These are phyloP conservation scores for Syncerus caffer DNA, from an alignment of 2,797 vertebrate species.

Conservation along the genomic window DNA sequence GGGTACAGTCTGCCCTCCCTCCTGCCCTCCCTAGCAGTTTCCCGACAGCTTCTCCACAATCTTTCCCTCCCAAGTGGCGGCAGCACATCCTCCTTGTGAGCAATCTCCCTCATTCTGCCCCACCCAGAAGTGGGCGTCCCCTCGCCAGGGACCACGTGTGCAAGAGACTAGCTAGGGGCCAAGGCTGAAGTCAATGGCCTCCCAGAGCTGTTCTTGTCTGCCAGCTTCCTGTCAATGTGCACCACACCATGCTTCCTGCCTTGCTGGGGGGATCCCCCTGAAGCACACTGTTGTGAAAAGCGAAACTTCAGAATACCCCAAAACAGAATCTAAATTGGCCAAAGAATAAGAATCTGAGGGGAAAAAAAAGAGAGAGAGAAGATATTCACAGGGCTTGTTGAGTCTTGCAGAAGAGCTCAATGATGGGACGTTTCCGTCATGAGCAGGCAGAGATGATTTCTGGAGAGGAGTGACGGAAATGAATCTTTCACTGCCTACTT, in stretches of 20 bases:
- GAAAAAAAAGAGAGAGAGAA: neutral
- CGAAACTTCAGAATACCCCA: neutral
- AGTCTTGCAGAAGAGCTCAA: neutral
- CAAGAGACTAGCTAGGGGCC: neutral
- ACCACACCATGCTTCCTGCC: constrained; percentile 33
- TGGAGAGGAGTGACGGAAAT: neutral
- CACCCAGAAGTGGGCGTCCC: neutral
- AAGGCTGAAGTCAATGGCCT: neutral
- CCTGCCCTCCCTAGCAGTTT: neutral
- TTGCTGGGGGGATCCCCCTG: neutral
- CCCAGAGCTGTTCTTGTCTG: neutral
- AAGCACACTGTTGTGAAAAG: neutral
- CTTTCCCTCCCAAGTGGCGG: neutral
- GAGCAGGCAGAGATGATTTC: neutral
- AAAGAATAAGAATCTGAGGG: neutral
- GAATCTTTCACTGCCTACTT: neutral
- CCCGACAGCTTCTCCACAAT: neutral
- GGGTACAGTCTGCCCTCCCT: neutral
- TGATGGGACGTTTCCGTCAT: neutral
- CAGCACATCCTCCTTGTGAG: neutral
- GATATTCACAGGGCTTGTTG: neutral
- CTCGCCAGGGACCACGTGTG: neutral
- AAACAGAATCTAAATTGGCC: constrained; percentile 12
- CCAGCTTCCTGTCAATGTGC: neutral
- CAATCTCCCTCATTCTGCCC: neutral